Base-by-base conservation (phyloP, 2,888 invertebrate species). In the Lysandra coridon region DNA sequence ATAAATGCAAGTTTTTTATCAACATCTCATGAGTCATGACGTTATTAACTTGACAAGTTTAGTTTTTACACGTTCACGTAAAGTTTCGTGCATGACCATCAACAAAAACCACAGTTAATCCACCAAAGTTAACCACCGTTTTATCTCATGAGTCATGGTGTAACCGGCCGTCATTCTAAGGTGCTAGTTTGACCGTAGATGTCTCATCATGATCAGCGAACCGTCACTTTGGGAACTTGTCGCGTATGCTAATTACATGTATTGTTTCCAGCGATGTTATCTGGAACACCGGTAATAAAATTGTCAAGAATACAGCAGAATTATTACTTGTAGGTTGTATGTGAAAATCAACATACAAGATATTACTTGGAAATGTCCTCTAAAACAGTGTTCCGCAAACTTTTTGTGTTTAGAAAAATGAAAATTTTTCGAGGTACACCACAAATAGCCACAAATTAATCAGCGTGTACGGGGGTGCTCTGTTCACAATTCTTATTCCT, bases 171-270 rank as follows among this genome's bases (percentile, higher is more conserved):
- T 60, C 75, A 78, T 73, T 79, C 79, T 74, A 62, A 79, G 57
- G 79, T 74, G 73, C 57, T 74, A 81, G 80, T 81, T 80, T 80
- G 80, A 80, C 80, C 78, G 81, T 89, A 91, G 92, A 90, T 90
- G 92, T 92, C 92, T 89, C 89, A 86, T 83, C 84, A 83, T 83
- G 86, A 81, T 80, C 91, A 92, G 79, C 90, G 85, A 84, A 92
- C 86, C 92, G 90, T 84, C 84, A 80, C 90, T 84, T 86, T 92
- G 93, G 88, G 92, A 92, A 92, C 90, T 84, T 86, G 84, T 86
- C 90, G 91, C 90, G 86, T 89, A 90, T 89, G 90, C 85, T 89
- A 91, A 90, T 90, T 85, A 85, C 80, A 62, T 79, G 80, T 80
- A 80, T 80, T 74, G 81, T 82, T 81, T 80, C 81, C 80, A 80